These are phyloP conservation scores for Junonia oenone DNA, from an alignment of 2,888 invertebrate genomes.

Conservation along the genomic window DNA sequence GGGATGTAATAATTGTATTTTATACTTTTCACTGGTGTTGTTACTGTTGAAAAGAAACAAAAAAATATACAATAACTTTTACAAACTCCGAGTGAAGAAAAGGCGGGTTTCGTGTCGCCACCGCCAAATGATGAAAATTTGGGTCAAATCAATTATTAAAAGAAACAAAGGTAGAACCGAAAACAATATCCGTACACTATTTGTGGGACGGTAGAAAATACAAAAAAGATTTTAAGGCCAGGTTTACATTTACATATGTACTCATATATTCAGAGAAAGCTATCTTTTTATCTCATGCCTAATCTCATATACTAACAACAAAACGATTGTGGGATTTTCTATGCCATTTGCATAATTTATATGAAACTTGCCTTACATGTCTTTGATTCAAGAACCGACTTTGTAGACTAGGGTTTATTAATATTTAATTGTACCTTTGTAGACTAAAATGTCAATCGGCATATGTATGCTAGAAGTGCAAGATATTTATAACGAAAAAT, in stretches of 20 bases:
- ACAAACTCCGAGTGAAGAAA: background rate
- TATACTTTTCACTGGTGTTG: too few species aligned
- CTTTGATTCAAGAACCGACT: background rate
- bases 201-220: conserved; percentile 2
- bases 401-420: background rate
- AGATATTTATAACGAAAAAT: background rate
- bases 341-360: conserved; percentile 26
- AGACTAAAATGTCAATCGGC: background rate
- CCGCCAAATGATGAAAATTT: background rate
- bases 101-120: background rate
- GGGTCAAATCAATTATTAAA: conserved; percentile 8
- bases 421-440: background rate
- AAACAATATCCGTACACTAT: conserved; percentile 2
- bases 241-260: conserved; percentile 9
- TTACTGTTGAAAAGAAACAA: too few species aligned
- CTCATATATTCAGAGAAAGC: background rate
- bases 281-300: conserved; percentile 12
- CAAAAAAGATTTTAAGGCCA: background rate
- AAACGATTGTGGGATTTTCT: conserved; percentile 24
- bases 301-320: conserved; percentile 22
- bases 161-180: background rate
- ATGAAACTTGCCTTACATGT: conserved; percentile 13
- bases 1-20: too few species aligned
- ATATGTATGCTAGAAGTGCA: background rate
- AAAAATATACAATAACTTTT: background rate